A percentile compares a stretch with the other conserved stretches of the same genome.
Evolutionary conservation across 2,113 vertebrate genomes (phyloP).

Genomic region (Sebastes fasciatus): DNA sequence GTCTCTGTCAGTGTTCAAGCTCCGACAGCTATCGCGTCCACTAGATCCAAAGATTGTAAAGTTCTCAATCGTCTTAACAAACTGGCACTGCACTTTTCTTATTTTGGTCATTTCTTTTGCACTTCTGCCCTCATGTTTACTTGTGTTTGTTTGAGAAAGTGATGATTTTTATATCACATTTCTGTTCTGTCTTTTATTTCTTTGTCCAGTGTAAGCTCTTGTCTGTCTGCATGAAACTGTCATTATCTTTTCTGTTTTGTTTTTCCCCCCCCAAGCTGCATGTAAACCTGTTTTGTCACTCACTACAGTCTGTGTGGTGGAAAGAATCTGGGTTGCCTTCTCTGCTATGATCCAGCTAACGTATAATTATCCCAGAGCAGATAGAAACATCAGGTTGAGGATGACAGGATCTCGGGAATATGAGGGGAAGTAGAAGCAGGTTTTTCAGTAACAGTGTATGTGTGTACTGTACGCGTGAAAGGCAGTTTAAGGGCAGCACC

Average conservation of each 20-base stretch:
- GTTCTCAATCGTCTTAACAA: conserved; percentile 26
- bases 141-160: conserved; percentile 58
- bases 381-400: not conserved
- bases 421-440: not conserved
- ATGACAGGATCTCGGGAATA: conserved; percentile 40
- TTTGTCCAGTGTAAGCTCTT: conserved; percentile 82
- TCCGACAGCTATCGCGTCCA: not conserved
- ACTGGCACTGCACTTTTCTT: conserved; percentile 63
- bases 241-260: conserved; percentile 75
- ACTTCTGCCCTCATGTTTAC: conserved; percentile 90
- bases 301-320: conserved; percentile 43
- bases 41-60: conserved; percentile 48
- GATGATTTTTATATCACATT: conserved; percentile 58
- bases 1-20: conserved; percentile 36
- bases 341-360: conserved; percentile 84
- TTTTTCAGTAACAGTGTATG: conserved; percentile 18
- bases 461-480: conserved; percentile 38
- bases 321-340: conserved; percentile 67
- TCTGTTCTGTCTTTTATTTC: conserved; percentile 53
- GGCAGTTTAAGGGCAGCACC: conserved; percentile 64
- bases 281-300: conserved; percentile 83
- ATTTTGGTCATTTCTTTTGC: conserved; percentile 73
- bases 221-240: conserved; percentile 85
- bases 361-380: conserved; percentile 49
- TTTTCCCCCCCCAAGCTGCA: conserved; percentile 79